phyloP scores from a whole-genome alignment of 1,140 invertebrate species.

The Dreissena polymorpha region DNA sequence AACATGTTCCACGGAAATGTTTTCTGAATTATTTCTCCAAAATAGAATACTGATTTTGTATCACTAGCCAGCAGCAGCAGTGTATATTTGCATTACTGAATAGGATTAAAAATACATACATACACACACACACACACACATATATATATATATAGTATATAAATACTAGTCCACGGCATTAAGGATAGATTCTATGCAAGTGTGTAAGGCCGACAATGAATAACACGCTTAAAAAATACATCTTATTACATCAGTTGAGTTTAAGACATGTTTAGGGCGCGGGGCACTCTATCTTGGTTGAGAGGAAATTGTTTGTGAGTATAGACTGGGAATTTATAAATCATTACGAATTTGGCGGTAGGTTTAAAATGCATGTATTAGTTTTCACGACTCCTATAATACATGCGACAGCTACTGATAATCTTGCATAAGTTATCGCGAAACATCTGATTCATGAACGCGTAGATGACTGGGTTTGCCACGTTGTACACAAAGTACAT shows the following conservation, averaged over 20 bases:
- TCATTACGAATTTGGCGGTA: background rate
- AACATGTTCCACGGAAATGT: too few species aligned
- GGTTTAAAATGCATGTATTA: background rate
- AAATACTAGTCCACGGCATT: too few species aligned
- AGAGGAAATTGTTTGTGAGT: background rate
- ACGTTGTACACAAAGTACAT: conserved; percentile 77
- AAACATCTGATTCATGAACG: conserved; percentile 78
- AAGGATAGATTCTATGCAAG: background rate
- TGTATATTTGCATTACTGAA: too few species aligned
- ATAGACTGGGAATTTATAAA: background rate
- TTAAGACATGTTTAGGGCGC: background rate
- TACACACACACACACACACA: too few species aligned
- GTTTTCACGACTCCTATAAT: background rate
- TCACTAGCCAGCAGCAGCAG: too few species aligned
- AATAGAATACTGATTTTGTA: too few species aligned
- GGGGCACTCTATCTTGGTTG: background rate
- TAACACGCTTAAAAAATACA: too few species aligned
- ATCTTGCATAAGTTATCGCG: conserved; percentile 66
- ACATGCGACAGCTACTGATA: conserved; percentile 46
- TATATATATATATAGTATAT: too few species aligned
- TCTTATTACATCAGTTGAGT: background rate
- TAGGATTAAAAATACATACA: too few species aligned
- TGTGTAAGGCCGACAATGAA: background rate
- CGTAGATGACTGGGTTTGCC: conserved; percentile 77
- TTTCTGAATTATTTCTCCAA: too few species aligned